phyloP scores from a whole-genome alignment of 1,140 invertebrate genomes.

The Chrysomallon squamiferum region DNA sequence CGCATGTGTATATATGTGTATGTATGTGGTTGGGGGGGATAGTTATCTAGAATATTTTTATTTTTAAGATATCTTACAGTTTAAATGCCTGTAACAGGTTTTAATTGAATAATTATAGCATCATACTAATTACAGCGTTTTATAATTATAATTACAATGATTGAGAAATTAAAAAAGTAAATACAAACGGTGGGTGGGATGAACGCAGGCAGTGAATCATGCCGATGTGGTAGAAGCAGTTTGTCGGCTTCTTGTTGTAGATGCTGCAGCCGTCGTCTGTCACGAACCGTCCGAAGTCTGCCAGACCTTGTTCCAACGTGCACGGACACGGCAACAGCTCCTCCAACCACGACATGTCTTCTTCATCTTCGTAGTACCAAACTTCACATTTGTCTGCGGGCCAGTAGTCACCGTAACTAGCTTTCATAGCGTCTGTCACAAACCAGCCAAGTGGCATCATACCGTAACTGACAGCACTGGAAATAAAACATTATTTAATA shows the following conservation, averaged over 20 bases:
- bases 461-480: conserved; percentile 17
- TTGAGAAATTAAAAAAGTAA: too few relatives aligned
- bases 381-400: conserved; percentile 32
- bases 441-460: conserved; percentile 49
- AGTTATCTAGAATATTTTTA: too few relatives aligned
- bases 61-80: too few relatives aligned
- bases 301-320: conserved; percentile 84
- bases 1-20: too few relatives aligned
- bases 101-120: too few relatives aligned
- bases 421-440: conserved; percentile 29
- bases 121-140: too few relatives aligned
- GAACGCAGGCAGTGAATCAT: conserved; percentile 92
- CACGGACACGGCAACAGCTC: conserved; percentile 84
- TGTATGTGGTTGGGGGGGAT: too few relatives aligned
- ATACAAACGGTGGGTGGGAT: conserved; percentile 83
- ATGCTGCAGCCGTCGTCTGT: conserved; percentile 83
- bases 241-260: conserved; percentile 84
- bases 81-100: too few relatives aligned
- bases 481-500: not conserved
- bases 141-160: too few relatives aligned
- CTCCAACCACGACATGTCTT: conserved; percentile 40
- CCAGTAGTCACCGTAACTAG: conserved; percentile 37
- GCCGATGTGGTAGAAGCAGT: conserved; percentile 81
- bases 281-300: conserved; percentile 90
- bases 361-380: conserved; percentile 37